Evolutionary conservation across 1,140 invertebrate genomes (phyloP).

Genomic region (Battus philenor): DNA sequence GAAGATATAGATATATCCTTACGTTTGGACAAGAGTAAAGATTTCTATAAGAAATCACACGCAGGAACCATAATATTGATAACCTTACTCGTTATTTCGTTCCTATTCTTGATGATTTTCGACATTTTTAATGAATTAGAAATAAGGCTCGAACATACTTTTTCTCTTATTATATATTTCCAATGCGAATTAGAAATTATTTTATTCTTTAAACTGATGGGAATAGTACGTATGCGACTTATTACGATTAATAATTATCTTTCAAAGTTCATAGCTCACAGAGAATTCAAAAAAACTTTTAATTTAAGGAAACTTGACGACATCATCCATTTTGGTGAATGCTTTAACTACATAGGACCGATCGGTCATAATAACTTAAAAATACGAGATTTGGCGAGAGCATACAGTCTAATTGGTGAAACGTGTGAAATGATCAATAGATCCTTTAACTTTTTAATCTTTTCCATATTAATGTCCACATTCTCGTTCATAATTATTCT

Average conservation of each 20-base stretch:
- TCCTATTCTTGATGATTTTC: not conserved
- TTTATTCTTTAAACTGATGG: not conserved
- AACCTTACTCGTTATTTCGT: not conserved
- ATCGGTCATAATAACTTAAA: slow-evolving; percentile 31
- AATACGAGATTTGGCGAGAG: slow-evolving; percentile 34
- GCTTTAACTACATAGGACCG: slow-evolving; percentile 32
- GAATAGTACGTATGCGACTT: not conserved
- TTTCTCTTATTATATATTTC: not conserved
- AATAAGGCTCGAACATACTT: not conserved
- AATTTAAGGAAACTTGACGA: too few species aligned
- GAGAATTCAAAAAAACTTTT: not conserved
- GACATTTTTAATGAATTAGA: slow-evolving; percentile 1
- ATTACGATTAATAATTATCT: not conserved
- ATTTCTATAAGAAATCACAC: not conserved
- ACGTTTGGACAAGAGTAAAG: not conserved
- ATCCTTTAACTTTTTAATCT: slow-evolving; percentile 46
- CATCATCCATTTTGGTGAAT: not conserved
- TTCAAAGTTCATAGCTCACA: not conserved
- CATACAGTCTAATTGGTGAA: slow-evolving; percentile 39
- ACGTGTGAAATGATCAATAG: slow-evolving; percentile 35
- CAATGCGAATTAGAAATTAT: slow-evolving; percentile 1
- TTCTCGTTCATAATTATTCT: slow-evolving; percentile 45
- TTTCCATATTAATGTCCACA: slow-evolving; percentile 42
- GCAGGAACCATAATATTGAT: not conserved
- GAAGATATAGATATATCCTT: not conserved